Evolutionary conservation across 2,888 invertebrate genomes (phyloP).

Genomic region (Apamea anceps): DNA sequence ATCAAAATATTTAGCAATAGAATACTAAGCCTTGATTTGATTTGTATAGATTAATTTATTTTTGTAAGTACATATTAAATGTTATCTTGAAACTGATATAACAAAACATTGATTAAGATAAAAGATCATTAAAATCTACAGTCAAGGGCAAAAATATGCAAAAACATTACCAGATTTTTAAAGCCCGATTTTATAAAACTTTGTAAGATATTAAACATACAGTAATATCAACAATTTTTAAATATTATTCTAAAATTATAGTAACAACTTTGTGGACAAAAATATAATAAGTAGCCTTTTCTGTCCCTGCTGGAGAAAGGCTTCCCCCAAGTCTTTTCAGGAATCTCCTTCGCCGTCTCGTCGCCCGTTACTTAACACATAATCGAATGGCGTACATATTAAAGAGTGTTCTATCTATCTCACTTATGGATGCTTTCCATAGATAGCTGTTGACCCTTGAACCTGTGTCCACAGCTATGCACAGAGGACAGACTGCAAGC

Average conservation of each 20-base stretch:
- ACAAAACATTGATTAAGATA: constrained; percentile 27
- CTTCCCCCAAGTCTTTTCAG: neutral
- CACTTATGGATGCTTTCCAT: neutral
- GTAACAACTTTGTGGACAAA: neutral
- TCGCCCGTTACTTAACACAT: neutral
- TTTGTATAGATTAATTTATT: constrained; percentile 35
- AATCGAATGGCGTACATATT: neutral
- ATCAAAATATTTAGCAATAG: constrained; percentile 43
- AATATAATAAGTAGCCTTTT: neutral
- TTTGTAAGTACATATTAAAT: constrained; percentile 7
- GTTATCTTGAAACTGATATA: constrained; percentile 43
- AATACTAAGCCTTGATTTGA: constrained; percentile 42
- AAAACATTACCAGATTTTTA: neutral
- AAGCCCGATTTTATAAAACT: neutral
- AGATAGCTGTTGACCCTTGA: neutral
- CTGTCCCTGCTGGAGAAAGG: neutral
- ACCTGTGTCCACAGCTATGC: constrained; percentile 90
- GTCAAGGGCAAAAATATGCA: constrained; percentile 25
- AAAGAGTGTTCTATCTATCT: neutral
- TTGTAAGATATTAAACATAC: neutral
- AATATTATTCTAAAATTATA: neutral
- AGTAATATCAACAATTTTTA: neutral
- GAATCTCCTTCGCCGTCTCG: too few species aligned
- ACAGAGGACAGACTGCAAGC: constrained; percentile 93
- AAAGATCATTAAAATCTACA: constrained; percentile 17